Percentiles rank a stretch among this genome's conserved stretches.
These are phyloP conservation scores for Brachyistius frenatus DNA, from an alignment of 2,113 vertebrate genomes.

Conservation along the genomic window DNA sequence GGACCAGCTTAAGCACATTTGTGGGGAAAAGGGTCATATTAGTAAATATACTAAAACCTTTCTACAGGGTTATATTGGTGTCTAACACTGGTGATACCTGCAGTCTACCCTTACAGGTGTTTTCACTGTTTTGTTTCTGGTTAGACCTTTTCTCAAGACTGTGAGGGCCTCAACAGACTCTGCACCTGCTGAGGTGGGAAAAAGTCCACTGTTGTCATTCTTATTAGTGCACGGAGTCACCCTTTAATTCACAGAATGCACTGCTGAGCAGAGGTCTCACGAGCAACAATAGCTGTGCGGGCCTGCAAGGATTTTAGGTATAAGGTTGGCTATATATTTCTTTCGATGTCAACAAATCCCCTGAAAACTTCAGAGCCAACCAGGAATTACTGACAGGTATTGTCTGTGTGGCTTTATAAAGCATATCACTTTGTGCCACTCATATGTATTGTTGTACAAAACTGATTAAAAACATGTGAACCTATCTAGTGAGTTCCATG, in stretches of 20 bases:
- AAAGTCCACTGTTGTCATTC: constrained; percentile 1
- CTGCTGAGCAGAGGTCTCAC: constrained; percentile 13
- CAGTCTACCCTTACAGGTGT: constrained; percentile 5
- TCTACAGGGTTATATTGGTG: neutral
- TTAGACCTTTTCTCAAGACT: neutral
- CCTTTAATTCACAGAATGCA: neutral
- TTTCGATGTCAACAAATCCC: constrained; percentile 11
- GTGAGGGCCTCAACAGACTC: neutral
- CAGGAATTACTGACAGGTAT: neutral
- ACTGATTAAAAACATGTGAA: neutral
- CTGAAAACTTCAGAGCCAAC: neutral
- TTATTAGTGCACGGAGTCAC: neutral
- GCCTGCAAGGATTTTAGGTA: constrained; percentile 19
- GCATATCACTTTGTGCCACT: neutral
- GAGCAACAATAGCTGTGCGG: constrained; percentile 5
- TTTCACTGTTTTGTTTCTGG: neutral
- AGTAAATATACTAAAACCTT: constrained; percentile 8
- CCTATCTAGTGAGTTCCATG: neutral
- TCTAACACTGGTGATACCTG: constrained; percentile 1
- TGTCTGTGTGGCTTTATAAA: neutral
- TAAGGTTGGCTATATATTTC: neutral
- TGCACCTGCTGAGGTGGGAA: neutral
- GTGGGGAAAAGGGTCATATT: neutral
- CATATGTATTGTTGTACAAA: neutral
- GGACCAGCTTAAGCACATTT: constrained; percentile 11